phyloP scores from a whole-genome alignment of 2,797 vertebrate genomes.

The Enteromius argenteus region DNA sequence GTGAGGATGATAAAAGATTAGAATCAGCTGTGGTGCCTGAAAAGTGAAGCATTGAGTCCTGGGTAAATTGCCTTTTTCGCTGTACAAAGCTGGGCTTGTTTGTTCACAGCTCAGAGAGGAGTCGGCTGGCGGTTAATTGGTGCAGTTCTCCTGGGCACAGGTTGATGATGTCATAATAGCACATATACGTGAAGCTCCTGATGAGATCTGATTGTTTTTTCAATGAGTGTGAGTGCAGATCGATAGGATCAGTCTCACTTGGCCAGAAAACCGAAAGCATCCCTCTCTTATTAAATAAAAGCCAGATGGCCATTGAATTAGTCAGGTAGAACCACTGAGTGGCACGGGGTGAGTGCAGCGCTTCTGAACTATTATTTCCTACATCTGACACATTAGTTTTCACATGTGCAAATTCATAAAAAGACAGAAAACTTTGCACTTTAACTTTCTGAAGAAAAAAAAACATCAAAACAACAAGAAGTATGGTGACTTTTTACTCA shows the following conservation, averaged over 20 bases:
- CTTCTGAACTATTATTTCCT: conserved; percentile 8
- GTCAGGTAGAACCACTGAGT: conserved; percentile 6
- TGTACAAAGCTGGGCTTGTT: conserved; percentile 67
- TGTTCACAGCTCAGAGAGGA: conserved; percentile 68
- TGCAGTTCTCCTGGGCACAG: conserved; percentile 67
- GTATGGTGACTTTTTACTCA: not conserved
- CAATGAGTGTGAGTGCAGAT: conserved; percentile 31
- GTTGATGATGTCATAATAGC: conserved; percentile 68
- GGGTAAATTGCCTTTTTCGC: conserved; percentile 58
- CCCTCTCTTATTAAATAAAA: conserved; percentile 44
- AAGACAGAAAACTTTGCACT: not conserved
- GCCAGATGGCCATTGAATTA: conserved; percentile 19
- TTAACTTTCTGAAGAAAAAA: not conserved
- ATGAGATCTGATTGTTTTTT: conserved; percentile 49
- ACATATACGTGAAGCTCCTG: conserved; percentile 56
- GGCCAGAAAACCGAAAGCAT: conserved; percentile 23
- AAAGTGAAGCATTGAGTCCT: conserved; percentile 57
- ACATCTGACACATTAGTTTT: not conserved
- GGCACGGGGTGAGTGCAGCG: not conserved
- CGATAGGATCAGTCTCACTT: conserved; percentile 25
- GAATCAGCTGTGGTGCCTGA: conserved; percentile 66
- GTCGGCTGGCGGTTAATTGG: conserved; percentile 73
- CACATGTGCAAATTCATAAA: not conserved
- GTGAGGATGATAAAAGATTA: conserved; percentile 69
- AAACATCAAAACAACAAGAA: conserved; percentile 3